Conservation (phyloP, 2,888 invertebrate species). For the Gnatocerus cornutus region DNA sequence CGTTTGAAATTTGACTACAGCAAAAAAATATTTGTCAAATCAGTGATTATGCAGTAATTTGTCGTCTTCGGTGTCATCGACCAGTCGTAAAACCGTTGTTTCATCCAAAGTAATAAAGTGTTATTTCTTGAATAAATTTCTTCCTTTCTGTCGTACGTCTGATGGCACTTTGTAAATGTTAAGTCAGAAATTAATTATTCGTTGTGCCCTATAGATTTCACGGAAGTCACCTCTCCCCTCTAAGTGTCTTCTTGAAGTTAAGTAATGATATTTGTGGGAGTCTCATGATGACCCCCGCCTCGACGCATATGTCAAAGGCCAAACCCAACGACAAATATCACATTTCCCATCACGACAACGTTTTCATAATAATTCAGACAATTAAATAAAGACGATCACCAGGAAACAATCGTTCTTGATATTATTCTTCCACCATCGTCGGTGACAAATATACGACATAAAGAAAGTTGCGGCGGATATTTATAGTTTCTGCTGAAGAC, state of each 20-base stretch:
- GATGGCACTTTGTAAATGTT: slow-evolving; percentile 4
- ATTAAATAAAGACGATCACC: background rate
- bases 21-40: too few species aligned
- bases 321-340: slow-evolving; percentile 49
- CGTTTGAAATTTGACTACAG: too few species aligned
- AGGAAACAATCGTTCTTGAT: too few species aligned
- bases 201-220: slow-evolving; percentile 4
- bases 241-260: slow-evolving; percentile 7
- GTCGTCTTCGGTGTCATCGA: too few species aligned
- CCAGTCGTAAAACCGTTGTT: too few species aligned
- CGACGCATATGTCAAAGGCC: slow-evolving; percentile 51
- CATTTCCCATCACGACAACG: slow-evolving; percentile 26
- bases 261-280: slow-evolving; percentile 28
- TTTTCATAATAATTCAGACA: slow-evolving; percentile 8
- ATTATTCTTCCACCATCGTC: slow-evolving; percentile 31
- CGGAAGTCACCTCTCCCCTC: slow-evolving; percentile 5
- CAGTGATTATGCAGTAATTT: too few species aligned
- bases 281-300: slow-evolving; percentile 46
- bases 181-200: slow-evolving; percentile 4
- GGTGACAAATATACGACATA: slow-evolving; percentile 33
- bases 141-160: background rate
- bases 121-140: slow-evolving; percentile 1
- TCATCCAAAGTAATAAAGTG: background rate
- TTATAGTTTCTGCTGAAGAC: slow-evolving; percentile 54
- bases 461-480: slow-evolving; percentile 45